Percentiles rank a stretch among this genome's conserved stretches.
phyloP scores from a whole-genome alignment of 2,888 invertebrate genomes.

The Leptinotarsa haldemani region DNA sequence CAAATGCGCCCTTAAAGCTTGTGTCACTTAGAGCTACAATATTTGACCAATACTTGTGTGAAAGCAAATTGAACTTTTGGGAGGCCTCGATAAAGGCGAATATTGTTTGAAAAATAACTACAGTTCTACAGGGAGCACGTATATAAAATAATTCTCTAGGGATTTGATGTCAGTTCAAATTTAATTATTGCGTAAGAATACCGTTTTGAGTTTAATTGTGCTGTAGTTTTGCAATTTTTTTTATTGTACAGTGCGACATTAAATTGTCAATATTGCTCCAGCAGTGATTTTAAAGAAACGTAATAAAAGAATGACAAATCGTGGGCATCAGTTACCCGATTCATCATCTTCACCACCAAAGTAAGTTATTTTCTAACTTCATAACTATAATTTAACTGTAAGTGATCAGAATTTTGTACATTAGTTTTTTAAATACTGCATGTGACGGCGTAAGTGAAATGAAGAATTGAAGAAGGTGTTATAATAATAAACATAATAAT shows the following conservation, averaged over 20 bases:
- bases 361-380: constrained; percentile 61
- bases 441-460: no score
- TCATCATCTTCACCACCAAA: constrained; percentile 78
- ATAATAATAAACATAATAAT: no score
- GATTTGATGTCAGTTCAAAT: constrained; percentile 45
- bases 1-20: constrained; percentile 8
- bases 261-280: constrained; percentile 46
- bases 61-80: neutral
- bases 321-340: constrained; percentile 71
- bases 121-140: constrained; percentile 16
- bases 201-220: constrained; percentile 19
- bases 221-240: constrained; percentile 15
- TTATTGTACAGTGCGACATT: constrained; percentile 24
- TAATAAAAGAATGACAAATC: constrained; percentile 45
- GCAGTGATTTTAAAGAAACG: constrained; percentile 46
- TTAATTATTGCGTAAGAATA: constrained; percentile 29
- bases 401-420: no score
- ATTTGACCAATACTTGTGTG: no score
- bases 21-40: neutral
- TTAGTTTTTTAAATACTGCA: no score
- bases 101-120: neutral
- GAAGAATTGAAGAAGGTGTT: no score
- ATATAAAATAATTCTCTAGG: constrained; percentile 54
- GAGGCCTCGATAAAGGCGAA: neutral
- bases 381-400: neutral